Conservation (phyloP, 2,797 vertebrate species). For the Sebastes hubbsi region DNA sequence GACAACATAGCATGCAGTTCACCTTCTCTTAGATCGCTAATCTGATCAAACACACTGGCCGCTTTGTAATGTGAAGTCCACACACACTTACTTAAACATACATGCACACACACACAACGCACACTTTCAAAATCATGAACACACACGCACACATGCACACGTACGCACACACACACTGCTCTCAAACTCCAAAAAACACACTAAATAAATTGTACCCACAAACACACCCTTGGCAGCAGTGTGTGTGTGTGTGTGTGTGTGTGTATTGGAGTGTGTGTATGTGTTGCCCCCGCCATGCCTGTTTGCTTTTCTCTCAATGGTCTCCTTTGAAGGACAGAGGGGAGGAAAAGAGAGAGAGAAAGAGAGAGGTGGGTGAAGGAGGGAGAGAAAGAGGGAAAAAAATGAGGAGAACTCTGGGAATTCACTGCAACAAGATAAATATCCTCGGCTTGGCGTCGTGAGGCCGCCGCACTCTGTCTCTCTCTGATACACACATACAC, state of each 20-base stretch:
- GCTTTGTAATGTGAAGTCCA: slow-evolving; percentile 37
- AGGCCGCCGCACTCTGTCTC: slow-evolving; percentile 41
- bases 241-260: slow-evolving; percentile 17
- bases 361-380: slow-evolving; percentile 3
- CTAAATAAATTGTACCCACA: slow-evolving; percentile 46
- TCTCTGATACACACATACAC: slow-evolving; percentile 5
- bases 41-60: slow-evolving; percentile 40
- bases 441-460: slow-evolving; percentile 69
- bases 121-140: slow-evolving; percentile 8
- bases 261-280: slow-evolving; percentile 6
- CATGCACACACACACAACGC: not conserved
- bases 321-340: slow-evolving; percentile 73
- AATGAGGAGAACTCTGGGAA: slow-evolving; percentile 73
- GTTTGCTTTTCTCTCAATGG: slow-evolving; percentile 83
- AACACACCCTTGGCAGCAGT: slow-evolving; percentile 49
- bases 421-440: slow-evolving; percentile 82
- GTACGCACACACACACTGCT: not conserved
- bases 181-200: slow-evolving; percentile 42
- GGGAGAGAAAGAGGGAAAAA: slow-evolving; percentile 26
- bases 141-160: not conserved
- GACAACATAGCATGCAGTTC: not conserved
- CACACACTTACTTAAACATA: slow-evolving; percentile 4
- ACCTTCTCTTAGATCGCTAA: slow-evolving; percentile 21
- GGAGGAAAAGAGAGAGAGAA: slow-evolving; percentile 2
- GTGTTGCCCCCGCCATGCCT: slow-evolving; percentile 54